These are phyloP conservation scores for Aphelinus certus DNA, from an alignment of 1,140 invertebrate species.

Conservation along the genomic window DNA sequence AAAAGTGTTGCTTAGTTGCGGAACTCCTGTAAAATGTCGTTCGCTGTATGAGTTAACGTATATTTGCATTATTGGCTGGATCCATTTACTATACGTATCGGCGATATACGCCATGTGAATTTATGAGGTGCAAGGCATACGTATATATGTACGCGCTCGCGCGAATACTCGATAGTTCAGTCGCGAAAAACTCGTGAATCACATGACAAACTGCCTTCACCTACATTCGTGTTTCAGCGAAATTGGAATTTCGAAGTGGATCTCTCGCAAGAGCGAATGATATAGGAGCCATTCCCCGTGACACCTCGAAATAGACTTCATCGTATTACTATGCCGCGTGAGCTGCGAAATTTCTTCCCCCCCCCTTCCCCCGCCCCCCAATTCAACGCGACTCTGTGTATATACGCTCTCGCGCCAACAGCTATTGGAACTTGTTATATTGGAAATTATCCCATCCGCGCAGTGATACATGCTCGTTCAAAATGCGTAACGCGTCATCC, in stretches of 20 bases:
- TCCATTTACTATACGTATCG: no score
- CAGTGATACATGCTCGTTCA: no score
- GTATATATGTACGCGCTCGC: no score
- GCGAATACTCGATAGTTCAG: slow-evolving; percentile 4
- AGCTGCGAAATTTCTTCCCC: slow-evolving; percentile 46
- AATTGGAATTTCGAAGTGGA: slow-evolving; percentile 57
- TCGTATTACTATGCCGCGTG: slow-evolving; percentile 51
- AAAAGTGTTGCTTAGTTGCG: no score
- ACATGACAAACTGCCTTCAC: slow-evolving; percentile 43
- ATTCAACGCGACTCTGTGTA: slow-evolving; percentile 32
- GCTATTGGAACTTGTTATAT: slow-evolving; percentile 52
- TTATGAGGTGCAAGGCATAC: no score
- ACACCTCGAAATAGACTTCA: slow-evolving; percentile 57
- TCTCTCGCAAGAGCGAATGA: slow-evolving; percentile 49
- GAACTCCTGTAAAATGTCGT: no score
- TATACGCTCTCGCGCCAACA: slow-evolving; percentile 32
- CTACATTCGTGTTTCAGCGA: slow-evolving; percentile 49
- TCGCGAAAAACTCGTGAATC: slow-evolving; percentile 30
- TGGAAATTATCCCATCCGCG: slow-evolving; percentile 44
- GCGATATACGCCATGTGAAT: no score
- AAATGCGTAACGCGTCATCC: no score
- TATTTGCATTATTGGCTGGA: no score
- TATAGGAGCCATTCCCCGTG: slow-evolving; percentile 56
- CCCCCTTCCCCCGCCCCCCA: slow-evolving; percentile 12
- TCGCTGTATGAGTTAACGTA: no score